Base-by-base conservation (phyloP, 2,888 invertebrate genomes). In the Nineta flava region DNA sequence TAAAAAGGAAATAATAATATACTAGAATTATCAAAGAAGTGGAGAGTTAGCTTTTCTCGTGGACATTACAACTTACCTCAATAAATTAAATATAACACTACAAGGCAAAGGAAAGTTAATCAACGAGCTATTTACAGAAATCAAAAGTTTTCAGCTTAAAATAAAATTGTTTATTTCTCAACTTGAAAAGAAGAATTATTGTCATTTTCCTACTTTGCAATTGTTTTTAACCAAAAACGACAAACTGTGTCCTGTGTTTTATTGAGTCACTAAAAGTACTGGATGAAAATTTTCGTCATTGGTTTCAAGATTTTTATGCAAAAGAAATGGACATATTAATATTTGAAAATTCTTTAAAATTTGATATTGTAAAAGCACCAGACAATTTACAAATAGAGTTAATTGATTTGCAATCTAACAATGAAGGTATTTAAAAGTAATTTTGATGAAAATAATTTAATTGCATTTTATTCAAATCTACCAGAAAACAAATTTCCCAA, bases 261-360 rank as follows among this genome's bases (percentile, higher is more conserved):
- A 48, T 40, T 50, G 50, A 50, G 51, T 51, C 51, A 49, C 49
- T 51, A 38, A 49, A 46, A 49, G 51, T 49, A 52, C 34, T 54
- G 50, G 51, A 53, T 53, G 41, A 53, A 54, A 54, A 48, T 54
- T 51, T 50, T 53, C 50, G 51, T 53, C 49, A 51, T 52, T 41
- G 48, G 47, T 52, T 51, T 52, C 50, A 49, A 51, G 46, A 53
- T 51, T 51, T 53, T 53, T 51, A 53, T 53, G 51, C 53, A 50
- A 52, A 54, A 55, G 51, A 55, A 54, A 51, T 49, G 43, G 50
- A 51, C 48, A 51, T 51, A 51, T 48, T 45, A 48, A 48, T 54
- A 50, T 52, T 52, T 53, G 50, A 54, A 53, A 52, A 54, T 54
- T 46, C 52, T 53, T 49, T 54, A 34, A 54, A 54, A 55, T 54